These are phyloP conservation scores for Scortum barcoo DNA, from an alignment of 2,113 vertebrate genomes.

Conservation along the genomic window DNA sequence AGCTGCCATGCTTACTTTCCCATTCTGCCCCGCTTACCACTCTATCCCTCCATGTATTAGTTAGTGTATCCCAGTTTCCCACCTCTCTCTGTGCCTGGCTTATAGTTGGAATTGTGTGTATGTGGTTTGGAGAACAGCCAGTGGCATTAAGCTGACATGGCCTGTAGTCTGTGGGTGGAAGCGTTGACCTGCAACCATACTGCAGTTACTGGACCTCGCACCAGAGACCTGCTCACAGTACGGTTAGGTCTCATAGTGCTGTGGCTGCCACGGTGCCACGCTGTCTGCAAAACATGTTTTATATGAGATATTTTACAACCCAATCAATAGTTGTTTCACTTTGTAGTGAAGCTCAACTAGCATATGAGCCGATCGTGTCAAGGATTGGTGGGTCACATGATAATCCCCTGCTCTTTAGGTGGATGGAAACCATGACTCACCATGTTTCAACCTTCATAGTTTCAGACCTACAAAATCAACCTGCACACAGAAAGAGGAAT, in stretches of 20 bases:
- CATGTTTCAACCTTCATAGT: background rate
- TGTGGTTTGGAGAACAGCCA: slow-evolving; percentile 19
- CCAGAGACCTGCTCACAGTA: background rate
- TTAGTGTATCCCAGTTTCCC: background rate
- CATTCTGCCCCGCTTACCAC: background rate
- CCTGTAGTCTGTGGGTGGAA: background rate
- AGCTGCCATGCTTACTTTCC: background rate
- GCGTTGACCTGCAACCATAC: background rate
- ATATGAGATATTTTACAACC: background rate
- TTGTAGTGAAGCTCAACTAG: background rate
- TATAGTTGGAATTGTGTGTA: background rate
- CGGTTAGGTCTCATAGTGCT: background rate
- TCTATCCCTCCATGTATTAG: background rate
- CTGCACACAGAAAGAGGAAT: background rate
- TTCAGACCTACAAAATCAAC: background rate
- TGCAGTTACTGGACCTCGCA: background rate
- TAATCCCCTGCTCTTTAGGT: too few species aligned
- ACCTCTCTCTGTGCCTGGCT: background rate
- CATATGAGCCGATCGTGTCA: background rate
- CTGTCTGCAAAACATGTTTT: background rate
- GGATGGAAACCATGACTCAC: background rate
- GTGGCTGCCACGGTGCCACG: too few species aligned
- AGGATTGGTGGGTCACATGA: too few species aligned
- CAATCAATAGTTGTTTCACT: background rate
- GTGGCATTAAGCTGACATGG: background rate